phyloP scores from a whole-genome alignment of 2,113 vertebrate genomes.

The Fregetta grallaria region DNA sequence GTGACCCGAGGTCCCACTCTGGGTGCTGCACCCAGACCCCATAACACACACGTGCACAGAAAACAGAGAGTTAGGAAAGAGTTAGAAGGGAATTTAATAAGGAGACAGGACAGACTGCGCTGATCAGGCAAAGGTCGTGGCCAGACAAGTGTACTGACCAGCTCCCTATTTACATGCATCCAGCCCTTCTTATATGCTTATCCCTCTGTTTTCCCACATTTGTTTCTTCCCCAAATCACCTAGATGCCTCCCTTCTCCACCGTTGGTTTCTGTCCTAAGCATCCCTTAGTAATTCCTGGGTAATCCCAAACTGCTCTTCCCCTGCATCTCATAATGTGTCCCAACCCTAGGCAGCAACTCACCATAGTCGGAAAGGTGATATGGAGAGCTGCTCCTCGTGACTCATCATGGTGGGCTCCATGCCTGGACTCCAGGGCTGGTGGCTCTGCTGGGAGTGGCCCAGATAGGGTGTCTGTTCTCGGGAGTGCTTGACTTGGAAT shows the following conservation, averaged over 20 bases:
- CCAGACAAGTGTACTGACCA: rapidly evolving
- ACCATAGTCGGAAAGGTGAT: neutral
- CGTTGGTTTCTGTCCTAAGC: neutral
- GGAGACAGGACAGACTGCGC: neutral
- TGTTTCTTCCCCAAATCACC: neutral
- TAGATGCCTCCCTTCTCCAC: neutral
- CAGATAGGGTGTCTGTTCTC: neutral
- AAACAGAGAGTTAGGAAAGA: neutral
- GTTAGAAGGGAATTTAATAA: neutral
- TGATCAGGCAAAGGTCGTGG: neutral
- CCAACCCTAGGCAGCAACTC: neutral
- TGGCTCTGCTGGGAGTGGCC: neutral
- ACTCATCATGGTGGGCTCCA: rapidly evolving
- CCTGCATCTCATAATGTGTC: no score
- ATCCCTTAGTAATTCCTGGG: neutral
- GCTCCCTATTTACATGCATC: neutral
- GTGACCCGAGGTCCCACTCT: neutral
- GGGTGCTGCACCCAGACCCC: neutral
- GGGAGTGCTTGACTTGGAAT: neutral
- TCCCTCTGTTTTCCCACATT: neutral
- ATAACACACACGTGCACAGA: neutral
- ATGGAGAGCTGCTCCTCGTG: neutral
- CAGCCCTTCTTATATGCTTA: neutral
- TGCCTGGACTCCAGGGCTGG: neutral
- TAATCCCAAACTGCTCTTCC: no score